A percentile compares a stretch with the other conserved stretches of the same genome.
phyloP scores from a whole-genome alignment of 2,888 invertebrate genomes.

The Prosapia bicincta region DNA sequence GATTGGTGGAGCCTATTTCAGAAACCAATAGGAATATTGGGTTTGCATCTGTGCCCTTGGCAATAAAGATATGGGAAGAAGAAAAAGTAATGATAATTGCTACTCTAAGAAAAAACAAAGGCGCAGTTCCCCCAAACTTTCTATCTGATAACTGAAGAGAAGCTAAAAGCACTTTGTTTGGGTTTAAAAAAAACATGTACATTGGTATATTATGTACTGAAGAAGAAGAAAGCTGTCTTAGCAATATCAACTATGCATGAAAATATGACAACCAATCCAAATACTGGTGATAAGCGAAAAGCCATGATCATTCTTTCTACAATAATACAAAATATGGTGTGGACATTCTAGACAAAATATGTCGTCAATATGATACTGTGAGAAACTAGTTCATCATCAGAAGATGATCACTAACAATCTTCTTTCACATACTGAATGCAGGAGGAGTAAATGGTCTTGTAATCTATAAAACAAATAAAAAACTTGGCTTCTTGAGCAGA shows the following conservation, averaged over 20 bases:
- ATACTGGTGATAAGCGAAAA: not conserved
- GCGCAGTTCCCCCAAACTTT: not conserved
- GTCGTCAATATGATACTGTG: not conserved
- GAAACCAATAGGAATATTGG: not conserved
- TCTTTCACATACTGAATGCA: constrained; percentile 3
- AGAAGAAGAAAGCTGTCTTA: not conserved
- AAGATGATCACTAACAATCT: not conserved
- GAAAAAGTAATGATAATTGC: not conserved
- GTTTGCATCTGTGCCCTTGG: not conserved
- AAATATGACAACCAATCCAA: not conserved
- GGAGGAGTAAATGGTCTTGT: constrained; percentile 1
- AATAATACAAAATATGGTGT: constrained; percentile 6
- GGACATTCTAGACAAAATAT: not conserved
- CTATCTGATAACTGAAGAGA: not conserved
- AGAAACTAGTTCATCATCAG: not conserved
- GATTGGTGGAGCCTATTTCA: too few species aligned
- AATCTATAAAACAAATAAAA: constrained; percentile 3
- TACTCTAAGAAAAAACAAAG: not conserved
- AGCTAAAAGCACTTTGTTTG: too few species aligned
- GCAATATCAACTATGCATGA: too few species aligned
- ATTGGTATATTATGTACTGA: not conserved
- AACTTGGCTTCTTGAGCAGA: not conserved
- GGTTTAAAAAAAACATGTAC: not conserved
- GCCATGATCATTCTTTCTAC: not conserved
- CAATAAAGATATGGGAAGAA: not conserved